Evolutionary conservation across 1,140 invertebrate genomes (phyloP).

Genomic region (Apolygus lucorum): DNA sequence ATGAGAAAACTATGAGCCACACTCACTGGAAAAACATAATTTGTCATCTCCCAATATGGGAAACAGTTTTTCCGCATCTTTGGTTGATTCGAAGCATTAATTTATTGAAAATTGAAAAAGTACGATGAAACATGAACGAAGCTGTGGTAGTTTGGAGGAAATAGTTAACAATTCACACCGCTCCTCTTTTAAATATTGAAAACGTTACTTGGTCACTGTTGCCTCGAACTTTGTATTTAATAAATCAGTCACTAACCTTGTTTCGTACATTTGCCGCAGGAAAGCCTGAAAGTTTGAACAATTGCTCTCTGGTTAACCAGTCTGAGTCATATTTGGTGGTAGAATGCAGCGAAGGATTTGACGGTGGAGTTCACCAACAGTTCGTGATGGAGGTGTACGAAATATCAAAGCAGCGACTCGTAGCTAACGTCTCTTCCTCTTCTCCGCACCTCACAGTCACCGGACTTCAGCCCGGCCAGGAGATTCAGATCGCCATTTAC

Average conservation of each 20-base stretch:
- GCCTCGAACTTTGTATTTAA: too few species aligned
- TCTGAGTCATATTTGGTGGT: conserved; percentile 63
- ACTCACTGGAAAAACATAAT: too few species aligned
- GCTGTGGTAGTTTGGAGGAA: not conserved
- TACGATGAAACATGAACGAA: too few species aligned
- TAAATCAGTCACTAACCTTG: not conserved
- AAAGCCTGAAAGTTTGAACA: conserved; percentile 50
- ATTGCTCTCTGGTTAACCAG: conserved; percentile 66
- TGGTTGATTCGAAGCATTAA: too few species aligned
- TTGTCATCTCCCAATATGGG: too few species aligned
- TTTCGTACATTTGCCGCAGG: conserved; percentile 37
- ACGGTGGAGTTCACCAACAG: conserved; percentile 62
- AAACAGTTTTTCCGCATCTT: too few species aligned
- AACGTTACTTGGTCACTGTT: too few species aligned
- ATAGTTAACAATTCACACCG: too few species aligned
- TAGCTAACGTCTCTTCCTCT: conserved; percentile 50
- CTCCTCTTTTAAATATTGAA: not conserved
- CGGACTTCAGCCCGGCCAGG: conserved; percentile 53
- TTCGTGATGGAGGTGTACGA: conserved; percentile 66
- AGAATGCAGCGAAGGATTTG: conserved; percentile 52
- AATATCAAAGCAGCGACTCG: conserved; percentile 42
- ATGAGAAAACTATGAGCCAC: too few species aligned
- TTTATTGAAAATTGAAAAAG: too few species aligned
- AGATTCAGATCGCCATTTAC: conserved; percentile 57
- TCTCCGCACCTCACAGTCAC: conserved; percentile 54